phyloP scores from a whole-genome alignment of 2,888 invertebrate species.

The Strigamia crassipes region DNA sequence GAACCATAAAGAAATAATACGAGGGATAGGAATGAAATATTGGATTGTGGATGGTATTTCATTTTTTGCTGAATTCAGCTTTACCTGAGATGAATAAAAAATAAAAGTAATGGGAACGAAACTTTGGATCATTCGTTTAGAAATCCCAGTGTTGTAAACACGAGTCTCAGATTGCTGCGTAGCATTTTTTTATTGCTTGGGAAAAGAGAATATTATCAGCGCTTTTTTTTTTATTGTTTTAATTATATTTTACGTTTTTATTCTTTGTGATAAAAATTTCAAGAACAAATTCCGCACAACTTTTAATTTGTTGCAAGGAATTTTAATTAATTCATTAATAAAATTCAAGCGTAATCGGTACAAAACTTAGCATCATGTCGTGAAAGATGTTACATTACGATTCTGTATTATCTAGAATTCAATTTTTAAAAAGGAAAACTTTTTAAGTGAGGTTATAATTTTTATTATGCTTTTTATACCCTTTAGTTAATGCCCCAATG shows the following conservation, averaged over 20 bases:
- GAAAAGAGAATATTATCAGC: neutral
- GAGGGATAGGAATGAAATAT: conserved; percentile 17
- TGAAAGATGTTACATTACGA: neutral
- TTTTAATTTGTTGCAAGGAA: no score
- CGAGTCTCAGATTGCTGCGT: neutral
- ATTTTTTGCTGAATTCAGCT: conserved; percentile 40
- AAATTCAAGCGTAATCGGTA: no score
- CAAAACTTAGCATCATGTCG: neutral
- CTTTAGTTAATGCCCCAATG: neutral
- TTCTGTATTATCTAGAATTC: neutral
- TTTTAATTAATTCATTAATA: no score
- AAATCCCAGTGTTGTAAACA: conserved; percentile 29
- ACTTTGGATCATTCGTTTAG: neutral
- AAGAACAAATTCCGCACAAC: no score
- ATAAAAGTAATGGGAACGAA: neutral
- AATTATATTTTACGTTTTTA: neutral
- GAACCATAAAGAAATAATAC: neutral
- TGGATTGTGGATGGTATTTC: neutral
- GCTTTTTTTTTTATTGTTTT: neutral
- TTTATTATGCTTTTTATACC: conserved; percentile 27
- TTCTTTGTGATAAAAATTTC: no score
- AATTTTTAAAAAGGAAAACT: neutral
- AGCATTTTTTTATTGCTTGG: neutral
- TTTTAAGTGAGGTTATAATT: neutral
- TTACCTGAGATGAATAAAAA: conserved; percentile 34